Evolutionary conservation across 2,113 vertebrate genomes (phyloP), one percentile per base, ranked within the genome.

Genomic region (Oenanthe melanoleuca): DNA sequence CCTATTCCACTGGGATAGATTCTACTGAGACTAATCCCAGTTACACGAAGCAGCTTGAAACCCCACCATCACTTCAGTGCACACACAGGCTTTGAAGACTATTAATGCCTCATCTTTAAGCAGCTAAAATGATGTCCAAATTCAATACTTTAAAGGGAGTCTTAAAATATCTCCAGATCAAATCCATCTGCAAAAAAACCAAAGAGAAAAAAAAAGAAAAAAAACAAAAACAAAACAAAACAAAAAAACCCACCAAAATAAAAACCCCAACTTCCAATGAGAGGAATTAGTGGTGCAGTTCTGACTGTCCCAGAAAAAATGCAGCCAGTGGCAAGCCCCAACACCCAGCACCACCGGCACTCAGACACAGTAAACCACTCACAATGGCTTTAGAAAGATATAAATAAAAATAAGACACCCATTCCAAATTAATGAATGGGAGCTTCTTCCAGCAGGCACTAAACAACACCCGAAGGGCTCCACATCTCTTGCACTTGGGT

Each of bases 291-390:
- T 14, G 4, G 73, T 13, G 3, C 42, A 66, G 79, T 61, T 94
- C 79, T 93, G 92, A 88, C 75, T 67, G 79, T 56, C 86, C 64
- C 49, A 9, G 20, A 65, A 95, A 77, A 90, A 96, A 95, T 56
- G 75, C 34, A 63, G 91, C 78, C 34, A 5, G 42, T 24, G 4
- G 86, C 78, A 37, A 80, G 72, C 53, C 66, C 84, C 1, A 34
- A 77, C 42, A 38, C 6, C 60, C 89, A 63, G 81, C 55, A 77
- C 45, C 0, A 11, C 61, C 4, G 1, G 61, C 0, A 0, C 56
- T 26, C 4, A 71, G 59, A 85, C 82, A 69, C 74, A 66, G 45
- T 3, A 77, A 92, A 77, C 85, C 71, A 20, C 78, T 89, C 38
- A 70, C 70, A 84, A 57, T 25, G 89, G 19, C 89, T 86, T 80